These are phyloP conservation scores for Chrysomela aeneicollis DNA, from an alignment of 2,888 invertebrate species.

Conservation along the genomic window DNA sequence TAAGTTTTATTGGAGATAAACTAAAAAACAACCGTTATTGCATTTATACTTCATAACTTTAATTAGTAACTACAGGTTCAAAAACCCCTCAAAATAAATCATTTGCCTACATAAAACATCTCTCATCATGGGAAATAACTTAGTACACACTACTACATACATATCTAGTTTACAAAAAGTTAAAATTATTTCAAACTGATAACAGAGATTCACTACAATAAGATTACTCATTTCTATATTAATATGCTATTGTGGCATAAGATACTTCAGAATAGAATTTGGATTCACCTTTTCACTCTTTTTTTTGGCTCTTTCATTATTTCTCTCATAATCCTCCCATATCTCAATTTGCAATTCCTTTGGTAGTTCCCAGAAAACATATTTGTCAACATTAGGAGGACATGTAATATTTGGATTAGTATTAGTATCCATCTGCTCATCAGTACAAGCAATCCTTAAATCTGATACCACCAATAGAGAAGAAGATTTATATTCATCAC, in stretches of 20 bases:
- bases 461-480: conserved; percentile 75
- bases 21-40: no score
- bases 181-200: no score
- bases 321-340: conserved; percentile 70
- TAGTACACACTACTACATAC: no score
- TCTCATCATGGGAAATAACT: no score
- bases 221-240: no score
- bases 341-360: conserved; percentile 77
- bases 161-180: no score
- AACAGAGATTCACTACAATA: no score
- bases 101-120: no score
- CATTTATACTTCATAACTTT: no score
- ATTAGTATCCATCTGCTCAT: conserved; percentile 14
- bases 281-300: conserved; percentile 66
- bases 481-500: conserved; percentile 69
- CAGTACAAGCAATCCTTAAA: conserved; percentile 67
- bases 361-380: conserved; percentile 76
- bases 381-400: conserved; percentile 73
- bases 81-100: no score
- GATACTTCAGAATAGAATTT: conserved; percentile 74
- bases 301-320: conserved; percentile 40
- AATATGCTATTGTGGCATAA: conserved; percentile 49
- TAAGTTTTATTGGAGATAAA: no score
- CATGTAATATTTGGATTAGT: conserved; percentile 56
- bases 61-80: no score